Base-by-base conservation (phyloP, 2,113 vertebrate genomes). In the Ceratotherium simum region DNA sequence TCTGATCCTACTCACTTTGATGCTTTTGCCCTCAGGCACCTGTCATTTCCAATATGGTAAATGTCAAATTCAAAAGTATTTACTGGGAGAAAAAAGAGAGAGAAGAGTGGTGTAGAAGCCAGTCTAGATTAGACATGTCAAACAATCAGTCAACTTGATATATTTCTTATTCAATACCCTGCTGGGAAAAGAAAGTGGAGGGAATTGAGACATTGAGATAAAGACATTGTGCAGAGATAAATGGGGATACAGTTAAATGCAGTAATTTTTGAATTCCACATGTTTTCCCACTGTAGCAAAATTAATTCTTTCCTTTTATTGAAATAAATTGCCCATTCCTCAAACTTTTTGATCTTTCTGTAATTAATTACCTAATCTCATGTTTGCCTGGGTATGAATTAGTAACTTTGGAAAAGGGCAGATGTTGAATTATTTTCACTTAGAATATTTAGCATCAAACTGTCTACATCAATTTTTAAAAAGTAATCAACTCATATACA, bases 21-120 rank as follows among this genome's bases (percentile, higher is more conserved):
- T 69, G 27, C 23, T 20, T 90, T 86, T 96, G 62, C 33, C 46
- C 7, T 69, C 6, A 64, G 64, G 78, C 27, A 84, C 11, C 25
- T 72, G 88, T 56, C 76, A 62, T 76, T 95, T 88, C 56, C 46
- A 79, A 33, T 25, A 73, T 46, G 56, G 64, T 67, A n/a, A 92
- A 65, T 90, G 91, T 92, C 88, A 62, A 86, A 84, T 11, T 72
- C 58, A 81, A 83, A 84, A 46, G 46, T 89, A 76, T 95, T 93
- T 93, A 69, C 56, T 60, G 65, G 54, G 81, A 84, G 62, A 23
- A 42, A 64, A 79, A 88, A 81, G 27, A 72, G 54, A 78, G n/a
- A 75, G 64, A 65, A 51, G 31, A 56, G 42, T 39, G 82, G n/a
- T 17, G 12, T 60, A 51, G 75, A 87, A 96, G 56, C 27, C 29